Conservation (phyloP, 2,113 vertebrate genomes). For the Ciconia stormi region DNA sequence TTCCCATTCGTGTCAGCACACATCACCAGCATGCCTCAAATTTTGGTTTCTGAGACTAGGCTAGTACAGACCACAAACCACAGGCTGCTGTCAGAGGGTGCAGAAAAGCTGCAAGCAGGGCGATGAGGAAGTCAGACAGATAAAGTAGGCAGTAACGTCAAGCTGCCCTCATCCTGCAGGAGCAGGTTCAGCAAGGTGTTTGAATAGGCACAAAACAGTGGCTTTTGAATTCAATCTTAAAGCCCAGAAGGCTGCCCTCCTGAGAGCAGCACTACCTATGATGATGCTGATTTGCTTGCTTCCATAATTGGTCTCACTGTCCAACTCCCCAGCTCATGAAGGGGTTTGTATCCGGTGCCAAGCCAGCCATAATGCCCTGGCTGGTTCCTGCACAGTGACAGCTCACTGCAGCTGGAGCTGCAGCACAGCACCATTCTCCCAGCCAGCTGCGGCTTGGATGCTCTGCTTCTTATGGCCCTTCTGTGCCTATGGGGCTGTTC, state of each 20-base stretch:
- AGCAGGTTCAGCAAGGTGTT: background rate
- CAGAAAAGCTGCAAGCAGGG: background rate
- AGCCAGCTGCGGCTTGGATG: background rate
- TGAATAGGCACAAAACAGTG: background rate
- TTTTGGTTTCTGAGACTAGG: background rate
- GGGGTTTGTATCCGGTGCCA: background rate
- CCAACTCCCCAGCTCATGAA: rapidly evolving
- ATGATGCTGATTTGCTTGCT: background rate
- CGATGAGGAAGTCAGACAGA: background rate
- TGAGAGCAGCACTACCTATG: background rate
- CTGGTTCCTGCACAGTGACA: background rate
- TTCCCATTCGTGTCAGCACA: background rate
- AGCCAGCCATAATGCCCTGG: background rate
- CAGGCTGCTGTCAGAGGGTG: background rate
- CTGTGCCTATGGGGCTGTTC: background rate
- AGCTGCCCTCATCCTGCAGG: background rate
- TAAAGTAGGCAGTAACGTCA: background rate
- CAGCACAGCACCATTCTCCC: background rate
- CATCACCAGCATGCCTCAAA: background rate
- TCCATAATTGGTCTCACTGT: rapidly evolving
- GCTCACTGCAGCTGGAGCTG: background rate
- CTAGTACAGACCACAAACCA: background rate
- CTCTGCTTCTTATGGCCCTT: background rate
- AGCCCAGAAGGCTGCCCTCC: background rate
- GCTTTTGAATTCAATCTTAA: background rate